Evolutionary conservation across 2,888 invertebrate species (phyloP).

Genomic region (Tachina lurida): DNA sequence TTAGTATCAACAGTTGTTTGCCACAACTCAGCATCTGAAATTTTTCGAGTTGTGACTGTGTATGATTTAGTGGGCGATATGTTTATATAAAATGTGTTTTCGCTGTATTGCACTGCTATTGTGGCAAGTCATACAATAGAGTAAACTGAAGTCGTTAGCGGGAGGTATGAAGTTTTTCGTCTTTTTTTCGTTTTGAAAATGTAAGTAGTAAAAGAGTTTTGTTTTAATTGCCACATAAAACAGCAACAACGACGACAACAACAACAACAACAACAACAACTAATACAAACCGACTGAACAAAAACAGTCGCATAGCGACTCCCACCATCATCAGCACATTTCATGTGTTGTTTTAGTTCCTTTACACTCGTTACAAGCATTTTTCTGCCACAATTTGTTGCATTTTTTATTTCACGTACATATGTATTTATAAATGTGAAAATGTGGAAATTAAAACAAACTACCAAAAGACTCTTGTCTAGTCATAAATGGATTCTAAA

Average conservation of each 20-base stretch:
- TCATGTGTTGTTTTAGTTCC: slow-evolving; percentile 35
- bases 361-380: slow-evolving; percentile 18
- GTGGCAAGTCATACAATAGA: slow-evolving; percentile 23
- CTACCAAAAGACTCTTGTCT: slow-evolving; percentile 44
- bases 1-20: too few relatives aligned
- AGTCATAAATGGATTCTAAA: slow-evolving; percentile 57
- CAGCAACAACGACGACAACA: slow-evolving; percentile 4
- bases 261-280: slow-evolving; percentile 11
- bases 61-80: too few relatives aligned
- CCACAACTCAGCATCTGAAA: too few relatives aligned
- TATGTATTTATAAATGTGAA: slow-evolving; percentile 52
- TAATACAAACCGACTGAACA: slow-evolving; percentile 48
- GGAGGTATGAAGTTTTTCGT: slow-evolving; percentile 44
- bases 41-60: too few relatives aligned
- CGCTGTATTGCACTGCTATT: slow-evolving; percentile 9
- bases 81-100: slow-evolving; percentile 13
- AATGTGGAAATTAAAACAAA: slow-evolving; percentile 58
- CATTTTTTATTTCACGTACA: slow-evolving; percentile 45
- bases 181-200: slow-evolving; percentile 18
- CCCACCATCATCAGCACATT: slow-evolving; percentile 47
- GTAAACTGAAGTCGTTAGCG: slow-evolving; percentile 42
- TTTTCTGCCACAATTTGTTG: slow-evolving; percentile 49
- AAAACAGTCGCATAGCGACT: slow-evolving; percentile 33
- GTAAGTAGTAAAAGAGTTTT: slow-evolving; percentile 41
- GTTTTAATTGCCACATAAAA: slow-evolving; percentile 57